Percentiles rank a stretch among this genome's conserved stretches.
These are phyloP conservation scores for Gadopsis marmoratus DNA, from an alignment of 2,797 vertebrate species.

Conservation along the genomic window DNA sequence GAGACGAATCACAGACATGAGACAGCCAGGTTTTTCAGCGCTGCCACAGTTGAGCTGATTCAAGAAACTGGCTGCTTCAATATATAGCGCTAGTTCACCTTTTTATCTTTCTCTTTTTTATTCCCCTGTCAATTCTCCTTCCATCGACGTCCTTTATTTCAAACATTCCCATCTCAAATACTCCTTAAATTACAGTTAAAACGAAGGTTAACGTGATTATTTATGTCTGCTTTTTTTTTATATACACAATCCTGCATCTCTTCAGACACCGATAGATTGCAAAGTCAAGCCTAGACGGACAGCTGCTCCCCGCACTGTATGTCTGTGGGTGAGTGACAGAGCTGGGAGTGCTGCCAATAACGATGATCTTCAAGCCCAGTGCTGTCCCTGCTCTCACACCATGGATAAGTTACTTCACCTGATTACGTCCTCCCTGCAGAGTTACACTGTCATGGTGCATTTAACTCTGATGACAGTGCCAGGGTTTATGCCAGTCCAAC, in stretches of 20 bases:
- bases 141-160: not conserved
- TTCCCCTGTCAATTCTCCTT: not conserved
- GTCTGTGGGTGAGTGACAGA: slow-evolving; percentile 44
- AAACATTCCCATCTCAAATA: not conserved
- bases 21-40: slow-evolving; percentile 1
- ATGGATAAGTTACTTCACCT: slow-evolving; percentile 58
- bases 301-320: slow-evolving; percentile 52
- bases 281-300: slow-evolving; percentile 43
- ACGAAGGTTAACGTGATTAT: too few species aligned
- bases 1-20: slow-evolving; percentile 36
- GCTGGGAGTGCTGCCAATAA: slow-evolving; percentile 62
- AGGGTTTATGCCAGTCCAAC: slow-evolving; percentile 31
- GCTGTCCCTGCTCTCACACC: slow-evolving; percentile 51
- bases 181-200: not conserved
- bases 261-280: slow-evolving; percentile 41
- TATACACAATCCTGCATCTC: slow-evolving; percentile 26
- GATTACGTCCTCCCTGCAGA: slow-evolving; percentile 49
- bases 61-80: slow-evolving; percentile 13
- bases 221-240: slow-evolving; percentile 16
- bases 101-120: not conserved
- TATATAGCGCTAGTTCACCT: not conserved
- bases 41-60: slow-evolving; percentile 25
- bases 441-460: slow-evolving; percentile 46
- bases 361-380: slow-evolving; percentile 39
- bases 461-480: slow-evolving; percentile 35